Conservation (phyloP, 1,140 invertebrate genomes). For the Drosophila oshimai region DNA sequence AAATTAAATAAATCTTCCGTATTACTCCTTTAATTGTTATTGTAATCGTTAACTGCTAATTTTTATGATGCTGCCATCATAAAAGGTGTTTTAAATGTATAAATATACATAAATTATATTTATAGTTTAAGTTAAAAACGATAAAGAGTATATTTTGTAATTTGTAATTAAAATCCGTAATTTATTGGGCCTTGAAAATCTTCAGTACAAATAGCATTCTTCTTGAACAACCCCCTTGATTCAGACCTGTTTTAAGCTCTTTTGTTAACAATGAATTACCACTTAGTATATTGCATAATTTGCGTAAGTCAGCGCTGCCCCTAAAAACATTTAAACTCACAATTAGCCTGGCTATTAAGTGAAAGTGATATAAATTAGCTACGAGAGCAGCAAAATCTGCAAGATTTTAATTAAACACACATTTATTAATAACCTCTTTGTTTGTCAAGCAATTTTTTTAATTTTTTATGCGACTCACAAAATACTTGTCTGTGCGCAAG, state of each 20-base stretch:
- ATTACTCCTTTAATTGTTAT: too few relatives aligned
- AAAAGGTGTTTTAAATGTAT: too few relatives aligned
- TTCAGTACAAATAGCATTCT: not conserved
- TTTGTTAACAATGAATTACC: not conserved
- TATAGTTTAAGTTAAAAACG: not conserved
- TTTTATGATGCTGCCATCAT: too few relatives aligned
- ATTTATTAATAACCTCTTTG: conserved; percentile 37
- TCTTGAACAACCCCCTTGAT: not conserved
- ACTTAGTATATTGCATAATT: conserved; percentile 48
- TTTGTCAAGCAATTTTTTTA: conserved; percentile 33
- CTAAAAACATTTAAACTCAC: conserved; percentile 43
- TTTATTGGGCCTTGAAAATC: not conserved
- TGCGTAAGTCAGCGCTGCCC: not conserved
- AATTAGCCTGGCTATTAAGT: conserved; percentile 68
- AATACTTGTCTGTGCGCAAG: conserved; percentile 32
- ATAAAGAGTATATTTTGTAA: not conserved
- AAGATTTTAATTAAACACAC: conserved; percentile 34
- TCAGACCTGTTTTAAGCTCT: conserved; percentile 4
- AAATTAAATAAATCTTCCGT: too few relatives aligned
- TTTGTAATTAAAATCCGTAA: not conserved
- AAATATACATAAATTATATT: not conserved
- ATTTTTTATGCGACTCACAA: conserved; percentile 5
- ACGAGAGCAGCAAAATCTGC: conserved; percentile 22
- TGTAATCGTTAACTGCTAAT: too few relatives aligned
- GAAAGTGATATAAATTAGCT: conserved; percentile 76